These are phyloP conservation scores for Aethina tumida DNA, from an alignment of 1,140 invertebrate genomes.

Conservation along the genomic window DNA sequence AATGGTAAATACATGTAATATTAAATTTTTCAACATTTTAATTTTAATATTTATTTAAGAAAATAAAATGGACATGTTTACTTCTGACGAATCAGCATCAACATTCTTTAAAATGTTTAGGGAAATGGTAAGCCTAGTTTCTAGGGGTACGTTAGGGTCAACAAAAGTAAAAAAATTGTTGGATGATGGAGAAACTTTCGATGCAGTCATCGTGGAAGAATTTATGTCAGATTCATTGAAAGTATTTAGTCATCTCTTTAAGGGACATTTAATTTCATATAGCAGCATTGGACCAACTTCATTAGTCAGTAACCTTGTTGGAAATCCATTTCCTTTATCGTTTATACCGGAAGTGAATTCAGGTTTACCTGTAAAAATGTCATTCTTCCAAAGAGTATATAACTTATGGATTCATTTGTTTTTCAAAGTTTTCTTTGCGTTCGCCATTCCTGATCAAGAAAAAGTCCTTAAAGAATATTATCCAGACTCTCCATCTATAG, in stretches of 20 bases:
- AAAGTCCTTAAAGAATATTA: constrained; percentile 35
- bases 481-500: constrained; percentile 37
- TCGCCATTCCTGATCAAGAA: constrained; percentile 28
- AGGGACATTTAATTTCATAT: constrained; percentile 35
- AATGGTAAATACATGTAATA: no score
- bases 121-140: no score
- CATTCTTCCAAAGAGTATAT: constrained; percentile 34
- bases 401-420: constrained; percentile 29
- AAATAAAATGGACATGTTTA: background rate
- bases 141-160: constrained; percentile 6
- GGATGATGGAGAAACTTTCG: constrained; percentile 39
- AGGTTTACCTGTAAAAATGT: constrained; percentile 35
- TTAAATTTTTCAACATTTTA: background rate
- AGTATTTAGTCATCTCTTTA: constrained; percentile 31
- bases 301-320: constrained; percentile 27
- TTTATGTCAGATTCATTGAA: constrained; percentile 37
- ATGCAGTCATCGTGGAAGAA: constrained; percentile 35
- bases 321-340: constrained; percentile 34
- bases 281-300: constrained; percentile 27
- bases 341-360: constrained; percentile 32
- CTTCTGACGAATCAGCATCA: background rate
- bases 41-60: background rate
- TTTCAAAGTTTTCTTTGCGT: constrained; percentile 31
- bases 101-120: constrained; percentile 6
- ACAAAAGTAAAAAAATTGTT: constrained; percentile 9